A percentile compares a stretch with the other conserved stretches of the same genome.
Conservation (phyloP, 1,140 invertebrate genomes). For the Doryteuthis pealeii region DNA sequence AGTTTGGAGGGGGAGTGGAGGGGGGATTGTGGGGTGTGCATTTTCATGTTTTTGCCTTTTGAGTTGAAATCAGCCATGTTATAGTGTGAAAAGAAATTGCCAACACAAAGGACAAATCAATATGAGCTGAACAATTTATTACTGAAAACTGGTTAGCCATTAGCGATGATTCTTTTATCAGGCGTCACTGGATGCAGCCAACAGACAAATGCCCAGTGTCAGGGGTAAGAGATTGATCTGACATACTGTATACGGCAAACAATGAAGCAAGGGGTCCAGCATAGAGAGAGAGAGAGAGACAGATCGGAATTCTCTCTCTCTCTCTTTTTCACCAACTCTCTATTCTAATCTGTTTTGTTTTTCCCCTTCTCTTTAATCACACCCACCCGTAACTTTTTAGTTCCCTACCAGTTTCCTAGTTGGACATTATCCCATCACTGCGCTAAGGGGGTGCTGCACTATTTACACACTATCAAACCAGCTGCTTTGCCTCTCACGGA, state of each 20-base stretch:
- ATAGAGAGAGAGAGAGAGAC: no score
- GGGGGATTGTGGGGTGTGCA: no score
- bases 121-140: neutral
- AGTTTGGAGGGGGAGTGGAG: no score
- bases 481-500: neutral
- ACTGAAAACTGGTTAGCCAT: neutral
- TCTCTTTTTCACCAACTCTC: no score
- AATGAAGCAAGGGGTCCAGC: no score
- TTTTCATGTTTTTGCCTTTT: neutral
- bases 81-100: neutral
- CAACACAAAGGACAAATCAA: neutral
- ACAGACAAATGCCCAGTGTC: neutral
- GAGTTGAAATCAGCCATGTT: slow-evolving; percentile 9
- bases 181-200: neutral
- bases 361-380: no score
- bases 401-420: no score
- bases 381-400: no score
- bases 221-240: neutral
- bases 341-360: no score
- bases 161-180: neutral
- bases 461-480: neutral
- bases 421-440: no score
- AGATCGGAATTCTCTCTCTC: no score
- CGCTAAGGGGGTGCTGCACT: neutral
- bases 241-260: no score